Base-by-base conservation (phyloP, 2,888 invertebrate species). In the Cenopis cana region DNA sequence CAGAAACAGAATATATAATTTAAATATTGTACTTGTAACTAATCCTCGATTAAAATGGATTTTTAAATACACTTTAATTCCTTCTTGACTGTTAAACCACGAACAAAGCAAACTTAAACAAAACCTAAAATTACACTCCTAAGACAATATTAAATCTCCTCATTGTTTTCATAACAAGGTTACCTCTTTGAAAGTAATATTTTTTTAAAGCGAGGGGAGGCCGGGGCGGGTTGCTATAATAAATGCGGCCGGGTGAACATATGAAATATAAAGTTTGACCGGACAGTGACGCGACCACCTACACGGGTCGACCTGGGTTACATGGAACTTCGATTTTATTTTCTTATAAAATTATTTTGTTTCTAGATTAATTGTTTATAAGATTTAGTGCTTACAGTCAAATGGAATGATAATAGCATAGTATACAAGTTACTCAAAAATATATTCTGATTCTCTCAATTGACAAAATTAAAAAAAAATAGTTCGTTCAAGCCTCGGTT, bases 231-330 rank as follows among this genome's bases (percentile, higher is more conserved):
- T 80, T 76, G 82, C 81, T 81, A 86, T 89, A 90, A 91, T 89
- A 91, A 89, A 89, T 88, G 89, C 84, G 87, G 80, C 77, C 75
- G 77, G 76, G 76, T 75, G 82, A 84, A 89, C 88, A 87, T 85
- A 86, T 90, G 90, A 91, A 90, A 90, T 89, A 91, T 91, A 90
- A 91, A 91, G 89, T 91, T 91, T 90, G 91, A 89, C 90, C 90
- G 85, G 86, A 83, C 84, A 81, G 77, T 83, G 85, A 84, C 81
- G 80, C 82, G 84, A 83, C 88, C 89, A 90, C 89, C 89, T 89
- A 87, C 74, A 17, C 81, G 74, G 71, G 17, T 77, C 75, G 24
- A n/a, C 11, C 36, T 3, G 84, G 85, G 9, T 86, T 83, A 89
- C 85, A 91, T 89, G 73, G 24, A 17, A n/a, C 8, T 33, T n/a